A percentile compares a stretch with the other conserved stretches of the same genome.
These are phyloP conservation scores for Rhinella marina DNA, from an alignment of 2,797 vertebrate genomes.

Conservation along the genomic window DNA sequence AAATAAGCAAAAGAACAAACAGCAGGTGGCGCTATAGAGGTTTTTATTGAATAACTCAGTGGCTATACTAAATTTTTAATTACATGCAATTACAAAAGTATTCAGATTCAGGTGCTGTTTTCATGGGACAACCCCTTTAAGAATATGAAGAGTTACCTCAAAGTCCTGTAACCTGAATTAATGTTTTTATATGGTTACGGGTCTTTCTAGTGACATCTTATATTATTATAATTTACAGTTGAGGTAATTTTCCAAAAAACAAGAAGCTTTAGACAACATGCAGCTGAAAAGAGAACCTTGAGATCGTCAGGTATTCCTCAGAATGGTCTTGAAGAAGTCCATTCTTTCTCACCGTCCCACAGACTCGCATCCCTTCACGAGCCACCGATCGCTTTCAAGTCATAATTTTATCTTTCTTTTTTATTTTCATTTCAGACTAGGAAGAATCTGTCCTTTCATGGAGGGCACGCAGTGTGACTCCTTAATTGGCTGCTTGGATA, in stretches of 20 bases:
- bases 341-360: constrained; percentile 31
- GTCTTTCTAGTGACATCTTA: not conserved
- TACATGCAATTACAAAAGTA: too few species aligned
- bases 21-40: too few species aligned
- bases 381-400: constrained; percentile 57
- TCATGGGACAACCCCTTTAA: not conserved
- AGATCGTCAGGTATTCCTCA: not conserved
- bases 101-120: too few species aligned
- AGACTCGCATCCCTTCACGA: constrained; percentile 51
- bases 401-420: constrained; percentile 59
- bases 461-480: constrained; percentile 59
- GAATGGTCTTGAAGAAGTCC: not conserved
- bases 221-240: not conserved
- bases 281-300: not conserved
- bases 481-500: constrained; percentile 62
- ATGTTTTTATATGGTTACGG: not conserved
- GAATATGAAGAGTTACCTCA: not conserved
- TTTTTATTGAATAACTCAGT: too few species aligned
- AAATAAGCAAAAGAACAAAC: too few species aligned
- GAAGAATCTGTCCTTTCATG: constrained; percentile 60
- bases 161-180: not conserved
- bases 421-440: constrained; percentile 57
- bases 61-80: too few species aligned
- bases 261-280: not conserved
- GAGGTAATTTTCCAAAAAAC: not conserved